These are phyloP conservation scores for Xestia ashworthii DNA, from an alignment of 2,888 invertebrate species.

Conservation along the genomic window DNA sequence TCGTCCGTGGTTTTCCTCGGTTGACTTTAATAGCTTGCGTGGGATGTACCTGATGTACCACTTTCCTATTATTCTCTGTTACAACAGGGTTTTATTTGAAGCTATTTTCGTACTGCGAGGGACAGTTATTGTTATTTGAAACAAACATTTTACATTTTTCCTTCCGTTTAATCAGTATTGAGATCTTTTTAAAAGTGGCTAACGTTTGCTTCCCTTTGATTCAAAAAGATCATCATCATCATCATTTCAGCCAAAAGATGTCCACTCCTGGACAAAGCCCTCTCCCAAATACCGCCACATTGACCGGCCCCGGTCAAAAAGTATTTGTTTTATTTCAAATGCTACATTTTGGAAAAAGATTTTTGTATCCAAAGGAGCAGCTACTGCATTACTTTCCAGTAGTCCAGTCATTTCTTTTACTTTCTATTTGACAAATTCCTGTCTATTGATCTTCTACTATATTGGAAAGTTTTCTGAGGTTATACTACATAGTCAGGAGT, in stretches of 20 bases:
- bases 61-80: conserved; percentile 31
- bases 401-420: neutral
- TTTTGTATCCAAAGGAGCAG: neutral
- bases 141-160: neutral
- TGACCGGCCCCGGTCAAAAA: neutral
- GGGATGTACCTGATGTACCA: conserved; percentile 33
- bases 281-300: no score
- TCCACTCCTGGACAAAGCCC: no score
- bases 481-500: conserved; percentile 4
- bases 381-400: no score
- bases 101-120: conserved; percentile 24
- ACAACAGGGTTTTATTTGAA: conserved; percentile 4
- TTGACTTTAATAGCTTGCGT: conserved; percentile 24
- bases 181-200: neutral
- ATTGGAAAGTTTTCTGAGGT: neutral
- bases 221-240: neutral
- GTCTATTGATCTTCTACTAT: neutral
- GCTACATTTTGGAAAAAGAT: neutral
- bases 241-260: no score
- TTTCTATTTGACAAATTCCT: neutral
- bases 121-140: neutral
- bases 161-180: neutral
- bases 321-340: neutral
- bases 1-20: conserved; percentile 2
- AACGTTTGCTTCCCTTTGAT: neutral